Base-by-base conservation (phyloP, 2,888 invertebrate genomes). In the Drosophila demipolita region DNA sequence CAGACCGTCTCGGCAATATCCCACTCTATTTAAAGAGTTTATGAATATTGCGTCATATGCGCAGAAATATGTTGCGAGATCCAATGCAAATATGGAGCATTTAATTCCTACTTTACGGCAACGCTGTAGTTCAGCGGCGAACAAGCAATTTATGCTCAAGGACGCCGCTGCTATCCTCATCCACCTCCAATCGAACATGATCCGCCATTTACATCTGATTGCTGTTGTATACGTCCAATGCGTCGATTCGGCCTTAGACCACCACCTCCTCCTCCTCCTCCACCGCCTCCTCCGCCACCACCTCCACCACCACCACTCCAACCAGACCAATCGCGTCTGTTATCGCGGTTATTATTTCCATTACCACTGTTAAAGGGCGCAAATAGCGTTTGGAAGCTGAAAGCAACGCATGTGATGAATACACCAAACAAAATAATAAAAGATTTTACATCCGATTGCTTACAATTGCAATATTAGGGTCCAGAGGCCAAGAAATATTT, bases 391-490 rank as follows among this genome's bases (percentile, higher is more conserved):
- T 64, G 70, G 40, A 91, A 87, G 17, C 91, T 91, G 17, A 17
- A 7, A 12, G 6, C 11, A 38, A 53, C 8, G 48, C 5, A 53
- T 33, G 5, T 4, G 12, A 36, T 49, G 5, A 60, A 15, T 29
- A 42, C n/a, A 36, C 11, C 9, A 48, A 48, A 26, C 11, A 49
- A 2, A 32, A 23, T 9, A 2, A 35, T 26, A 35, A 9, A 26
- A 38, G 1, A 11, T 7, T n/a, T 49, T 6, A 4, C 49, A 65
- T 9, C 1, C 9, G 0, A 42, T 4, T 8, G 42, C 89, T 85
- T 81, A 91, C 91, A 91, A 89, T 38, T 91, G 82, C n/a, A 87
- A 40, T 2, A 91, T 65, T 23, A 90, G 20, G 32, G 84, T 73
- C 91, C 91, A 91, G 12, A 91, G 52, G 3, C 78, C 80, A 6